Evolutionary conservation across 35 echinoderm and acorn worm species (phyloP), one percentile per base, ranked within the genome.

Genomic region (Ophioderma brevispina): DNA sequence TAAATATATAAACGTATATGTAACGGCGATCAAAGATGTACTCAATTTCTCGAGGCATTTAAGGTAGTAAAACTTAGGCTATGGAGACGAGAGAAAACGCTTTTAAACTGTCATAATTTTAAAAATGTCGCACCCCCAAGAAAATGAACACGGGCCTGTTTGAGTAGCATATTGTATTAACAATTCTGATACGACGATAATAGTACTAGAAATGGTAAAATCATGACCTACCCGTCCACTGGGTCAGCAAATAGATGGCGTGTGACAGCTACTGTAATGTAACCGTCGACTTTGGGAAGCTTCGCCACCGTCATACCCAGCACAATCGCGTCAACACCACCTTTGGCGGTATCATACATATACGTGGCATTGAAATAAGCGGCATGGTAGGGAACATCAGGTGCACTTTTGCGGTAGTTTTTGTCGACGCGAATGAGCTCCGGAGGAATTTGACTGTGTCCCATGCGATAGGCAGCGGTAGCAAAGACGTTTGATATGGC

Each of bases 281-380:
- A 87, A 23, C 90, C 64, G 64, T 98, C 96, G 19, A 98, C 80
- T 50, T 92, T 91, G 80, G 90, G 81, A 11, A 98, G 33, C 23
- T 32, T 8, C 40, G 84, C 75, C 1, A 76, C 85, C 17, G 81
- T 80, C 92, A 98, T 92, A 1, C 96, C 96, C 35, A 90, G 76
- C 18, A 94, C 19, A 36, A 98, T 75, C 3, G 96, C 39, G 35
- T 98, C 96, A 75, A 94, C 28, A 25, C 96, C 96, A n/a, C 92
- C 92, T 10, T 92, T 91, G 33, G 70, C 89, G 38, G 80, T 82
- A 52, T 89, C 86, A 76, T 76, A 88, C 5, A 92, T 43, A 31
- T 94, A 82, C 11, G 96, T 94, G 30, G 88, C 96, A 64, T 98
- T 98, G 88, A 99, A 99, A 79, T 93, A 99, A 5, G 86, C 82